Evolutionary conservation across 2,113 vertebrate species (phyloP), one percentile per base, ranked within the genome.

Genomic region (Osmerus eperlanus): DNA sequence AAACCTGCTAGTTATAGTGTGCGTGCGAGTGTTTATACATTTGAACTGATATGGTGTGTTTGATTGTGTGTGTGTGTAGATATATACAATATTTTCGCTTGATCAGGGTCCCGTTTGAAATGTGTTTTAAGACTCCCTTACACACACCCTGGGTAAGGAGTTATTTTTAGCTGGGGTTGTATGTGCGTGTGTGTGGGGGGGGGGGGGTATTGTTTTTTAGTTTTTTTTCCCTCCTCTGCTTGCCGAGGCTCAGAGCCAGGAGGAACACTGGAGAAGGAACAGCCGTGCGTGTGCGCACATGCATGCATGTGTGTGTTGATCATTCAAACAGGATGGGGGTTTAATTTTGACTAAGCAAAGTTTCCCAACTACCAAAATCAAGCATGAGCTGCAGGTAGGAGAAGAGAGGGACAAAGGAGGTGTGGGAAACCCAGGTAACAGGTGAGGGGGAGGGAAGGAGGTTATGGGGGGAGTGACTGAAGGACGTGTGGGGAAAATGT

Each of bases 351-450:
- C 53, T 56, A 21, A 58, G 16, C n/a, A 47, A 53, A 23, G 28
- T 72, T 62, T 72, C 62, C 15, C 7, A 66, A 15, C 52, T 3
- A 36, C 28, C 63, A 66, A n/a, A 23, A 41, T 56, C 12, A 59
- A 53, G n/a, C 70, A 53, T 23, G 14, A 23, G 51, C 65, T 51
- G 6, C 65, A 25, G 21, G 65, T 3, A 2, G 53, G 51, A 53
- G 12, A 19, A 60, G 56, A 62, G 32, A 61, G 32, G 32, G 32
- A 36, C 32, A 36, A 36, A 36, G 54, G 54, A 55, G 54, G 55
- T 56, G 14, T 4, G 23, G 21, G 21, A 62, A 62, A 62, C 60
- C 60, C 21, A 23, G 32, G 32, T 36, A 36, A 36, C 32, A 36
- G 32, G 32, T 36, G 65, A 21, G 14, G 36, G 65, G 52, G 12